Conservation (phyloP, 2,113 vertebrate species). For the Acinonyx jubatus region DNA sequence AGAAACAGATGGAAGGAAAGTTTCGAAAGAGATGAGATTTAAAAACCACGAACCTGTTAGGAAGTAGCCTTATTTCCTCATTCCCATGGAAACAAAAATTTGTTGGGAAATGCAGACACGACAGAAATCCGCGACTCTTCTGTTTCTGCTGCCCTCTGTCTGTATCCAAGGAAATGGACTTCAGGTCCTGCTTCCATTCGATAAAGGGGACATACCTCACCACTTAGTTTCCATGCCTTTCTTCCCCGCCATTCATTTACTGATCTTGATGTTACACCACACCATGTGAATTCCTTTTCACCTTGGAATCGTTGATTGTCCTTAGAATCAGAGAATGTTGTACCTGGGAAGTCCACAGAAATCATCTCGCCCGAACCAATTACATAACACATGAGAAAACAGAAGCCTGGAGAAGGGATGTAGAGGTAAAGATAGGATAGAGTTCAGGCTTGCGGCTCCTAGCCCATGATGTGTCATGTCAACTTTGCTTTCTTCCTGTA, state of each 20-base stretch:
- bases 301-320: not conserved
- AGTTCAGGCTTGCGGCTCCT: not conserved
- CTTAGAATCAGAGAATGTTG: not conserved
- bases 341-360: not conserved
- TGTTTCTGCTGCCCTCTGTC: not conserved
- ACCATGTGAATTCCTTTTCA: not conserved
- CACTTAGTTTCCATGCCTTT: not conserved
- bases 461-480: not conserved
- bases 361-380: not conserved
- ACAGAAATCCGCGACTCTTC: not conserved
- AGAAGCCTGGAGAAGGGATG: not conserved
- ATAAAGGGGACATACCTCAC: not conserved
- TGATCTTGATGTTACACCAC: not conserved
- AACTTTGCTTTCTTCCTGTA: not conserved
- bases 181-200: not conserved
- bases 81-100: slow-evolving; percentile 32
- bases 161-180: not conserved
- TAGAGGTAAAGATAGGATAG: not conserved
- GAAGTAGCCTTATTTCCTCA: slow-evolving; percentile 26
- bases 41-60: slow-evolving; percentile 32
- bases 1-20: slow-evolving; percentile 39
- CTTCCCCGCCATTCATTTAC: not conserved
- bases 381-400: not conserved
- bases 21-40: not conserved
- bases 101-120: not conserved